These are phyloP conservation scores for Fissipunctia ypsillon DNA, from an alignment of 2,888 invertebrate genomes.

Conservation along the genomic window DNA sequence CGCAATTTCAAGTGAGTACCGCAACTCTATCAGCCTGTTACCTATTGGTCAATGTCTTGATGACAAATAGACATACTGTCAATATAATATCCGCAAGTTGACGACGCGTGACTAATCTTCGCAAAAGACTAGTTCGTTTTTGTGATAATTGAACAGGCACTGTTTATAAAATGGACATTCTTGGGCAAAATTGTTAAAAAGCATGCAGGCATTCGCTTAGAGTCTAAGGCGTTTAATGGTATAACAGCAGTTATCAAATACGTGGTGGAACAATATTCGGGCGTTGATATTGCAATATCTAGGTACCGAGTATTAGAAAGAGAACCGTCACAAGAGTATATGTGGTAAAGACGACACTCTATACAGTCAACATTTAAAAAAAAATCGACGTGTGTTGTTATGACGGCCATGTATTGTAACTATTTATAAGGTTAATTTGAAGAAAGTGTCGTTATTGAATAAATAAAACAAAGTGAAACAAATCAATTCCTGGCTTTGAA, in stretches of 20 bases:
- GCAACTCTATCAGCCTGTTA: background rate
- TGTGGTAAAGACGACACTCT: background rate
- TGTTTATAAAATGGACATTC: slow-evolving; percentile 1
- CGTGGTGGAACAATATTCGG: background rate
- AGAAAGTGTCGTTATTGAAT: background rate
- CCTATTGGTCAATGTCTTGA: slow-evolving; percentile 31
- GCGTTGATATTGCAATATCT: background rate
- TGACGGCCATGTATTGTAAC: background rate
- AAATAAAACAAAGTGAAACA: background rate
- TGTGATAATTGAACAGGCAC: background rate
- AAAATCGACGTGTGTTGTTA: background rate
- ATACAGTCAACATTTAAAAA: background rate
- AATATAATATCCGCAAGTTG: slow-evolving; percentile 37
- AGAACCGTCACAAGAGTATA: background rate
- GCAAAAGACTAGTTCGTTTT: slow-evolving; percentile 19
- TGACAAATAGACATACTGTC: slow-evolving; percentile 11
- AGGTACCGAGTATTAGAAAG: background rate
- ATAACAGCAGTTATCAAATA: background rate
- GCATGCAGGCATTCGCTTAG: background rate
- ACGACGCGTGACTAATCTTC: slow-evolving; percentile 42
- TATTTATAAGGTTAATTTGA: background rate
- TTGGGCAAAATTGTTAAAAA: slow-evolving; percentile 2
- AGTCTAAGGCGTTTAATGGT: background rate
- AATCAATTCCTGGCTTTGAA: background rate
- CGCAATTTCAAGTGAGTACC: slow-evolving; percentile 1